Evolutionary conservation across 2,888 invertebrate genomes (phyloP).

Genomic region (Netelia melanura): DNA sequence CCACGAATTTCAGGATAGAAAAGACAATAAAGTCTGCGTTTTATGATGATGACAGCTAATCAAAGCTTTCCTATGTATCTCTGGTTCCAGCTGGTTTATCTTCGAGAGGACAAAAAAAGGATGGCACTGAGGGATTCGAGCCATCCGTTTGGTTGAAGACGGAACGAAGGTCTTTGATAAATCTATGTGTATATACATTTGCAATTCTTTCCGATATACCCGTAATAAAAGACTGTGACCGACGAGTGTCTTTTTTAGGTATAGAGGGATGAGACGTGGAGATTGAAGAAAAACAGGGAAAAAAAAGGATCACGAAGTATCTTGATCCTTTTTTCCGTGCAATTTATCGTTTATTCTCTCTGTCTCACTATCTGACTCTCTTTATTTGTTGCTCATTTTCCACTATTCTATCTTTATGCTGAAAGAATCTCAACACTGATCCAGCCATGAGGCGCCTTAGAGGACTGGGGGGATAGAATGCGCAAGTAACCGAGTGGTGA

Average conservation of each 20-base stretch:
- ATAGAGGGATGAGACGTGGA: not conserved
- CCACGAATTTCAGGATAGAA: constrained; percentile 31
- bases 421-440: constrained; percentile 41
- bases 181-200: not conserved
- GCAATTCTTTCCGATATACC: not conserved
- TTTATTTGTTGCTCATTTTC: not conserved
- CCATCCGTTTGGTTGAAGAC: not conserved
- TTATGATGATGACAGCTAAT: constrained; percentile 52
- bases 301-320: constrained; percentile 34
- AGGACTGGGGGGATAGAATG: constrained; percentile 6
- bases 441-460: constrained; percentile 17
- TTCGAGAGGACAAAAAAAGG: not conserved
- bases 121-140: not conserved
- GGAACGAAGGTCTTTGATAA: not conserved
- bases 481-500: constrained; percentile 1
- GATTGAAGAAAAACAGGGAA: constrained; percentile 11
- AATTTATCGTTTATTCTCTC: not conserved
- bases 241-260: not conserved
- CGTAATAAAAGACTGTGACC: not conserved
- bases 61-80: constrained; percentile 3
- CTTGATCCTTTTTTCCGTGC: not conserved
- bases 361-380: not conserved
- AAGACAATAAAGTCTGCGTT: constrained; percentile 46
- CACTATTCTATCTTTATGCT: not conserved
- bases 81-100: constrained; percentile 8